These are phyloP conservation scores for Chionoecetes opilio DNA, from an alignment of 1,140 invertebrate genomes.

Conservation along the genomic window DNA sequence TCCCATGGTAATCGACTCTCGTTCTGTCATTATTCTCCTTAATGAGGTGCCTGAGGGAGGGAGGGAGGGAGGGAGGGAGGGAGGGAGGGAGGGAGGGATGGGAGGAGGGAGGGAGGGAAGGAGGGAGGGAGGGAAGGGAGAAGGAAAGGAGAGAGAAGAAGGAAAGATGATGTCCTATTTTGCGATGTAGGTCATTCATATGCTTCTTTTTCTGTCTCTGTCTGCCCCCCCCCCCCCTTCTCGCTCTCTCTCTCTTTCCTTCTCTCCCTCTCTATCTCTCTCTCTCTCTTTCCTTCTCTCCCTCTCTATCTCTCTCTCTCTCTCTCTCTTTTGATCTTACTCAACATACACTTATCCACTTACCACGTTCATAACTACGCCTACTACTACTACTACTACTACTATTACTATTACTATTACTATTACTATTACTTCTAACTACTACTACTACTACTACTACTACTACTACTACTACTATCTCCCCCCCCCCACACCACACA, in stretches of 20 bases:
- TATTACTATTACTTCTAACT: too few relatives aligned
- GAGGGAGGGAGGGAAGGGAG: neutral
- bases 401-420: too few relatives aligned
- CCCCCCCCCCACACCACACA: too few relatives aligned
- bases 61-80: neutral
- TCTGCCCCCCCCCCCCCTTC: too few relatives aligned
- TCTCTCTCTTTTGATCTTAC: too few relatives aligned
- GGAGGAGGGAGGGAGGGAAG: neutral
- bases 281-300: too few relatives aligned
- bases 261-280: slow-evolving; percentile 41
- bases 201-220: neutral
- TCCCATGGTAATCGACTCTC: neutral
- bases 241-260: slow-evolving; percentile 30
- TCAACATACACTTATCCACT: too few relatives aligned
- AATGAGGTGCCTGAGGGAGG: neutral
- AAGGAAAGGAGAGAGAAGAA: neutral
- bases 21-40: slow-evolving; percentile 30
- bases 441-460: too few relatives aligned
- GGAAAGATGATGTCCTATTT: neutral
- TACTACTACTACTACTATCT: too few relatives aligned
- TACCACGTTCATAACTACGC: too few relatives aligned
- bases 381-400: too few relatives aligned
- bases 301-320: too few relatives aligned
- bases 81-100: neutral
- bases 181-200: neutral